Conservation (phyloP, 1,140 invertebrate species). For the Gyrodactylus bullatarudis region DNA sequence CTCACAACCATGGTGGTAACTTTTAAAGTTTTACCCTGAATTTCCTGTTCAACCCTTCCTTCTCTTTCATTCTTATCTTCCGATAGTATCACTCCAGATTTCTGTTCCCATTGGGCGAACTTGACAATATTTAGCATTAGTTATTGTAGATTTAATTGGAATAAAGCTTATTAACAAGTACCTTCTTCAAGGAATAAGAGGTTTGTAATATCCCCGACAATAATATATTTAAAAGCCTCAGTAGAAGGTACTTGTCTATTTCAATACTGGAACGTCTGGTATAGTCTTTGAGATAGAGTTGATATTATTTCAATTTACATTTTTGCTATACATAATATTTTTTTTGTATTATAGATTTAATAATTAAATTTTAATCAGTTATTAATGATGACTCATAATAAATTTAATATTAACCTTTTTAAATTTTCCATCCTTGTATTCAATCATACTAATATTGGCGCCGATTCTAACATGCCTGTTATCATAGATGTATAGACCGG, state of each 20-base stretch:
- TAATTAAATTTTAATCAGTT: too few species aligned
- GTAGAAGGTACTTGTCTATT: background rate
- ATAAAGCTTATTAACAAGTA: background rate
- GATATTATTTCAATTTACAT: background rate
- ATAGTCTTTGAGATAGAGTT: background rate
- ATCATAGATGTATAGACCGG: background rate
- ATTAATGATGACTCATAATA: too few species aligned
- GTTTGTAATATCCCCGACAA: background rate
- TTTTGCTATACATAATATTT: too few species aligned
- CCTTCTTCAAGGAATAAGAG: background rate
- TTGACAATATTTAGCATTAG: background rate
- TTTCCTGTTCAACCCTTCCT: background rate
- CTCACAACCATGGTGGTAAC: background rate
- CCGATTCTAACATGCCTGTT: background rate
- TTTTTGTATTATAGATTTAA: too few species aligned
- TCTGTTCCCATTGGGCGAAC: background rate
- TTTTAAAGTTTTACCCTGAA: background rate
- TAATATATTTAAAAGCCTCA: background rate
- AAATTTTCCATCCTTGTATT: background rate
- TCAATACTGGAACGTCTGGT: background rate
- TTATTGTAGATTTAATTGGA: background rate
- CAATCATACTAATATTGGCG: background rate
- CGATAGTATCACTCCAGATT: background rate
- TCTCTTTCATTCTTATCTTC: background rate
- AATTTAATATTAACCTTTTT: background rate